phyloP scores from a whole-genome alignment of 2,888 invertebrate species.

The Carabus problematicus region DNA sequence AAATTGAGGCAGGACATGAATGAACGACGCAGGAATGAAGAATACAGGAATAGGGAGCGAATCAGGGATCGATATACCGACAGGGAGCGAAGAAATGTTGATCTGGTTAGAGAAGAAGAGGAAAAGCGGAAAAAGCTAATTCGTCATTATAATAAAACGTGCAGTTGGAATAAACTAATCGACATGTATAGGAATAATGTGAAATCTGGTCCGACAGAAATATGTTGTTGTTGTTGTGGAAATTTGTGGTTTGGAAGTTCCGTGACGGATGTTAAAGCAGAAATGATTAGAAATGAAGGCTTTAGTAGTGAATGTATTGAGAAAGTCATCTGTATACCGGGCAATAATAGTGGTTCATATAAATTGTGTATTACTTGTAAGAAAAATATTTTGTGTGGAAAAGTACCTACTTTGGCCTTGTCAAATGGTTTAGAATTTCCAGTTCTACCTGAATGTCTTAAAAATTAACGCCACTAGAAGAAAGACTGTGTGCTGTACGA shows the following conservation, averaged over 20 bases:
- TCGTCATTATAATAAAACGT: too few species aligned
- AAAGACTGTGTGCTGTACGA: conserved; percentile 43
- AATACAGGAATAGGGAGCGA: too few species aligned
- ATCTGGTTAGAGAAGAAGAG: too few species aligned
- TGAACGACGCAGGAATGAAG: too few species aligned
- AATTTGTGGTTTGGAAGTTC: neutral
- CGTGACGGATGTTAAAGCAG: neutral
- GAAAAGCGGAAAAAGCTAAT: too few species aligned
- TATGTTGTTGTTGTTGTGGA: conserved; percentile 11
- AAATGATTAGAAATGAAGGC: neutral
- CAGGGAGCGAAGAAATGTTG: too few species aligned
- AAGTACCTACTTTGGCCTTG: conserved; percentile 40
- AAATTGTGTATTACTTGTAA: neutral
- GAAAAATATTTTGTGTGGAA: conserved; percentile 11
- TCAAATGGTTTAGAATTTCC: conserved; percentile 44
- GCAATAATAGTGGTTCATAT: neutral
- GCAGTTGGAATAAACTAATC: too few species aligned
- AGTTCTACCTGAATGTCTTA: conserved; percentile 41
- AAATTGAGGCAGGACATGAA: too few species aligned
- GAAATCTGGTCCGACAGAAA: neutral
- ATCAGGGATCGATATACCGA: too few species aligned
- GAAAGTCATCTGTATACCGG: neutral
- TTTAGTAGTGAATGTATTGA: conserved; percentile 1
- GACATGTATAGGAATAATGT: too few species aligned
- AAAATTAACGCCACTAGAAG: conserved; percentile 45